These are phyloP conservation scores for Vanacampus margaritifer DNA, from an alignment of 2,113 vertebrate genomes.

Conservation along the genomic window DNA sequence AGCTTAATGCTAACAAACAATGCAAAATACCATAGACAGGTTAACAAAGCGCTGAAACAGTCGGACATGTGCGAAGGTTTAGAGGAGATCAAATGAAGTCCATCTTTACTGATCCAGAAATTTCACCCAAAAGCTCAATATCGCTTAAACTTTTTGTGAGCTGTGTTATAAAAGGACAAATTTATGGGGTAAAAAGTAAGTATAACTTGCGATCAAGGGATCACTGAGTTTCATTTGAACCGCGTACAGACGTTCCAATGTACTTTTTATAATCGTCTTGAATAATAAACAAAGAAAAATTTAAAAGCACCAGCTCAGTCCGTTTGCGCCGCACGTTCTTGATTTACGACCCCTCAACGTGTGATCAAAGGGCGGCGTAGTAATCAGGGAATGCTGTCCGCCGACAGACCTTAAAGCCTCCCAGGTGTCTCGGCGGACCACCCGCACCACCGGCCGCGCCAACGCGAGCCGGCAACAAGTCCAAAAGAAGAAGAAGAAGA, in stretches of 20 bases:
- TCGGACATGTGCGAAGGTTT: background rate
- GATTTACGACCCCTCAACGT: background rate
- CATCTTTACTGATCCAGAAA: background rate
- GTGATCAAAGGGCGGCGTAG: constrained; percentile 2
- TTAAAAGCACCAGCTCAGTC: background rate
- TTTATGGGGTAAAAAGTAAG: background rate
- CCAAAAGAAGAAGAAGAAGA: constrained; percentile 49
- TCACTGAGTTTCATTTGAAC: background rate
- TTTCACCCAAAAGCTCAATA: background rate
- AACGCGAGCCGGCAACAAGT: constrained; percentile 48
- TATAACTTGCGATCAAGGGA: background rate
- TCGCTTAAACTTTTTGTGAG: background rate
- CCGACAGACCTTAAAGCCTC: constrained; percentile 1
- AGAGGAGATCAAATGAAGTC: background rate
- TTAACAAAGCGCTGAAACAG: no score
- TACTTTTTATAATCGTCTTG: background rate
- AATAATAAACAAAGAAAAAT: constrained; percentile 1
- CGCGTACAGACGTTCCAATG: background rate
- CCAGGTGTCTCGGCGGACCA: constrained; percentile 4
- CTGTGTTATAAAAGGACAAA: background rate
- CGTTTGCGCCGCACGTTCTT: background rate
- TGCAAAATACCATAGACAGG: no score
- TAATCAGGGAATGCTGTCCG: constrained; percentile 6
- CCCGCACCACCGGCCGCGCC: background rate
- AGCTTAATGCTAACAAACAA: no score